Conservation (phyloP, 2,113 vertebrate species). For the Egretta garzetta region DNA sequence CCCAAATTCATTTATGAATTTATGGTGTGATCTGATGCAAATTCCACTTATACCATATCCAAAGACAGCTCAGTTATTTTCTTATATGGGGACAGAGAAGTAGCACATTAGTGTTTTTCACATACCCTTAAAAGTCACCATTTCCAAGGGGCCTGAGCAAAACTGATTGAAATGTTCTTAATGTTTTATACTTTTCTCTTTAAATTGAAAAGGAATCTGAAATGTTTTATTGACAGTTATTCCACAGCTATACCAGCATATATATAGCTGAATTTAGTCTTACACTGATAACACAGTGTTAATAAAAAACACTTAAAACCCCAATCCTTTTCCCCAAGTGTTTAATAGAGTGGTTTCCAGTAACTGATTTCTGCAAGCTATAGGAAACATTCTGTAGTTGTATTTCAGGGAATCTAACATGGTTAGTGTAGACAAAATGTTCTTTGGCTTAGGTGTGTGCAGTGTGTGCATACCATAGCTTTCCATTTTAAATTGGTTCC, state of each 20-base stretch:
- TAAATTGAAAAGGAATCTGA: background rate
- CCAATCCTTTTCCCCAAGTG: background rate
- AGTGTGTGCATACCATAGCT: background rate
- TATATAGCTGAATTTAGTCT: background rate
- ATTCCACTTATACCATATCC: background rate
- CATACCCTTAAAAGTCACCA: background rate
- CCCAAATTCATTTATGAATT: background rate
- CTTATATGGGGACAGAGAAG: background rate
- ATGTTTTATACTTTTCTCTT: background rate
- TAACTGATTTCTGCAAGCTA: background rate
- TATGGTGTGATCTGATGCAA: background rate
- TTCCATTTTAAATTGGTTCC: background rate
- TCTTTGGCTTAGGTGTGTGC: background rate
- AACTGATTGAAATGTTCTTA: background rate
- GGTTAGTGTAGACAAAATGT: background rate
- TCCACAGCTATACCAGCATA: background rate
- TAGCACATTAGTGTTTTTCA: background rate
- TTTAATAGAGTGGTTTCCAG: background rate
- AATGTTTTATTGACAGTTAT: background rate
- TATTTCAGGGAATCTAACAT: background rate
- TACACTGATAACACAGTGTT: background rate
- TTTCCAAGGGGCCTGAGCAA: background rate
- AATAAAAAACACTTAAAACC: background rate
- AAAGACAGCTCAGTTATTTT: background rate
- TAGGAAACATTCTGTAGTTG: background rate